Evolutionary conservation across 2,888 invertebrate genomes (phyloP).

Genomic region (Synanthedon tipuliformis): DNA sequence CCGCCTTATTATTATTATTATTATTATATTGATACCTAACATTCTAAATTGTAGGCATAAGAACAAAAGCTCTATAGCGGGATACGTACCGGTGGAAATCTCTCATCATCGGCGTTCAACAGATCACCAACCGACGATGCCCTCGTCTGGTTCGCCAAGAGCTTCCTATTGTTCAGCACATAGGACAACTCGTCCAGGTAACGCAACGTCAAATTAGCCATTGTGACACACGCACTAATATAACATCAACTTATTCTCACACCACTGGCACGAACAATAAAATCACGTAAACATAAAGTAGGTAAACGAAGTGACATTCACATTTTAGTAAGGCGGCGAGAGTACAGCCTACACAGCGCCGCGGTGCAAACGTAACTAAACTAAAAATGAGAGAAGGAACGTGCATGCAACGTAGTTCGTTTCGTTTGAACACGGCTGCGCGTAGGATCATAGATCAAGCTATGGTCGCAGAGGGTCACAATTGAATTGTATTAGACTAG

Average conservation of each 20-base stretch:
- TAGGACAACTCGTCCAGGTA: constrained; percentile 67
- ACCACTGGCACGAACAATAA: constrained; percentile 6
- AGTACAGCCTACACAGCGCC: constrained; percentile 18
- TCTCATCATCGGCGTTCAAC: constrained; percentile 54
- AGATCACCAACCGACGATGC: constrained; percentile 66
- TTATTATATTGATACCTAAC: too few species aligned
- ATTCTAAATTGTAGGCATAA: too few species aligned
- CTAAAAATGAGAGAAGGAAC: background rate
- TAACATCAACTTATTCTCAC: constrained; percentile 6
- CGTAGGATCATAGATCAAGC: background rate
- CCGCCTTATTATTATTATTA: too few species aligned
- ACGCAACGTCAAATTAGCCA: constrained; percentile 59
- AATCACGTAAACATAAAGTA: constrained; percentile 33
- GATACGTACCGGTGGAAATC: constrained; percentile 44
- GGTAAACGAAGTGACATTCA: constrained; percentile 1
- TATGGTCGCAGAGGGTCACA: background rate
- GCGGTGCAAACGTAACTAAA: constrained; percentile 35
- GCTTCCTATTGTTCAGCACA: constrained; percentile 55
- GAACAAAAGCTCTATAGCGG: too few species aligned
- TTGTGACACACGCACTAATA: constrained; percentile 14
- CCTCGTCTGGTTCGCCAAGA: constrained; percentile 48
- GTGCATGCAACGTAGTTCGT: too few species aligned
- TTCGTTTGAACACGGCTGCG: background rate
- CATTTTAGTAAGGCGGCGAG: constrained; percentile 7
- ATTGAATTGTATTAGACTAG: background rate